phyloP scores from a whole-genome alignment of 2,113 vertebrate species.

The Atrichornis clamosus region DNA sequence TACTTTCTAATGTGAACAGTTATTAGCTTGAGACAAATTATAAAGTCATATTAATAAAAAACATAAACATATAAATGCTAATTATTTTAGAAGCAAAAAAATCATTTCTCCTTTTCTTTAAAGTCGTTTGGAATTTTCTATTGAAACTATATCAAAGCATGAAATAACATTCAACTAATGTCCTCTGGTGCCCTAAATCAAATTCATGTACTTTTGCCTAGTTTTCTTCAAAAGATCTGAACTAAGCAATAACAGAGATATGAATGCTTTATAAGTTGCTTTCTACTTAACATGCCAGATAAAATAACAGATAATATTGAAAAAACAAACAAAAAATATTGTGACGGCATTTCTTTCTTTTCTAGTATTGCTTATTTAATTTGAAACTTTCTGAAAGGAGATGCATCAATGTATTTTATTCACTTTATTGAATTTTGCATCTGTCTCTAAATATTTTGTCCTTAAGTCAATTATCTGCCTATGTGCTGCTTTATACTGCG shows the following conservation, averaged over 20 bases:
- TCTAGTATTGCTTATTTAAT: background rate
- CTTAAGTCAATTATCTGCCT: background rate
- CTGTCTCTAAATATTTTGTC: background rate
- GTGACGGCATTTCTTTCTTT: background rate
- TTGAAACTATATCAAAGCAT: background rate
- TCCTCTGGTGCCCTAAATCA: background rate
- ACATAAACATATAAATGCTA: background rate
- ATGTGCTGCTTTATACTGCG: background rate
- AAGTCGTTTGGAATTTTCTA: background rate
- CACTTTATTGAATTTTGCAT: background rate
- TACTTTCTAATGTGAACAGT: background rate
- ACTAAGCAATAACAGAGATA: background rate
- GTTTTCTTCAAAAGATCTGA: background rate
- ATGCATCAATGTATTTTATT: background rate
- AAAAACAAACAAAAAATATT: background rate
- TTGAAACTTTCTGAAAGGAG: background rate
- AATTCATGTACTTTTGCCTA: background rate
- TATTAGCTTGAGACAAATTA: background rate
- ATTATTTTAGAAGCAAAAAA: background rate
- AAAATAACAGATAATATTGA: background rate
- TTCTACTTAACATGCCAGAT: background rate
- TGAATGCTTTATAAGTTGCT: background rate
- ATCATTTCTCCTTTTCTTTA: background rate
- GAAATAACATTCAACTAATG: background rate
- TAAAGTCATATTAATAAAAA: background rate